Base-by-base conservation (phyloP, 2,888 invertebrate species). In the Agrochola lota region DNA sequence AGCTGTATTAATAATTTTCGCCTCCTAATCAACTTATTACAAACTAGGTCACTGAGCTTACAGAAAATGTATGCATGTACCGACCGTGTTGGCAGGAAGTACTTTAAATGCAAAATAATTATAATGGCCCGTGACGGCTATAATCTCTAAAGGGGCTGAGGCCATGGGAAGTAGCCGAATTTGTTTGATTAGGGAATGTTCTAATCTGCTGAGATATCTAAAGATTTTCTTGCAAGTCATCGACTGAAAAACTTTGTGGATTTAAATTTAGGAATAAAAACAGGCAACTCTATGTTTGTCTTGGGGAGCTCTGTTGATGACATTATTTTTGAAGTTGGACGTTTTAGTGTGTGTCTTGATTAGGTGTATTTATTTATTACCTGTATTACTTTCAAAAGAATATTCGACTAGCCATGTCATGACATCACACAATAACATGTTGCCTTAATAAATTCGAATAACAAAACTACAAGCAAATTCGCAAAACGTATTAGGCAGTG, bases 31-130 rank as follows among this genome's bases (percentile, higher is more conserved):
- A 78, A 59, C 71, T 67, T 62, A 68, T 63, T n/a, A 68, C 3
- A 49, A 80, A 83, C 71, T 78, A 63, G 81, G 83, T 81, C 78
- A 78, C 40, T 43, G 55, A 46, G 77, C 11, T 66, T 57, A 55
- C 23, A 77, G 17, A 57, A 77, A 83, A 83, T 81, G 23, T 71
- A 71, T 71, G 68, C 62, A 63, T 64, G 71, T 68, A 59, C 59
- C n/a, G 43, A 35, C 35, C 35, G 35, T 57, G 69, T 35, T 15
- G 12, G n/a, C n/a, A 59, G 49, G 59, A 78, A 52, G 70, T 71
- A 49, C 49, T 73, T 71, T 59, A 59, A 46, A 79, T 80, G 43
- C 63, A 71, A 80, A 74, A 75, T 84, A 71, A 83, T 80, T 84
- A 71, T 66, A 80, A 71, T 67, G 17, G 35, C 26, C 57, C 20